Conservation (phyloP, 1,140 invertebrate genomes). For the Maconellicoccus hirsutus region DNA sequence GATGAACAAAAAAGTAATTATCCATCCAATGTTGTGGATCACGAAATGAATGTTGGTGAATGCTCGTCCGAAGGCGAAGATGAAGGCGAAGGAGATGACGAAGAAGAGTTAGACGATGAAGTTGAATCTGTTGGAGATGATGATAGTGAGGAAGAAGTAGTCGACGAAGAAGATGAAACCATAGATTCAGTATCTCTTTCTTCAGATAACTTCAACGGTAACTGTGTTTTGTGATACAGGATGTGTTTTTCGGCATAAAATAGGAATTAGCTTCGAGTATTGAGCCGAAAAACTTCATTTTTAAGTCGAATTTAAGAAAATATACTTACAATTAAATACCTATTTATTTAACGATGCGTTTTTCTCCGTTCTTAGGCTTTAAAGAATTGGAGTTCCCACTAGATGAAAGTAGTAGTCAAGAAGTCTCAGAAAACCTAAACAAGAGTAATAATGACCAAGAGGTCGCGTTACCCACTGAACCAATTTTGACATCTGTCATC, state of each 20-base stretch:
- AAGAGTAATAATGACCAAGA: constrained; percentile 22
- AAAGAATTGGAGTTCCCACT: constrained; percentile 31
- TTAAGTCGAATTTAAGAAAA: too few species aligned
- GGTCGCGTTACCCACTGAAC: not conserved
- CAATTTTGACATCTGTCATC: not conserved
- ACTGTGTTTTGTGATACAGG: too few species aligned
- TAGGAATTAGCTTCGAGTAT: too few species aligned
- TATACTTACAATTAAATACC: too few species aligned
- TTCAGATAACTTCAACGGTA: constrained; percentile 25
- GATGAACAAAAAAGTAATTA: not conserved
- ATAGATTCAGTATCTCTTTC: constrained; percentile 28
- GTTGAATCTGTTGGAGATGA: constrained; percentile 23
- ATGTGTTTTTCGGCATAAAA: too few species aligned
- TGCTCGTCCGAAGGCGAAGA: constrained; percentile 34
- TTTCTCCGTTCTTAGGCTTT: constrained; percentile 26
- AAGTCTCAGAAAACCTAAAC: constrained; percentile 29
- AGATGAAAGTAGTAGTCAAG: constrained; percentile 14
- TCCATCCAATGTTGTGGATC: constrained; percentile 32
- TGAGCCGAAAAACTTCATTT: too few species aligned
- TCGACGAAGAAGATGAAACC: constrained; percentile 9
- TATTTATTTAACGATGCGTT: too few species aligned
- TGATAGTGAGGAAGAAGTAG: not conserved
- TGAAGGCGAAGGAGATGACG: constrained; percentile 32
- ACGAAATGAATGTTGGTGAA: constrained; percentile 37
- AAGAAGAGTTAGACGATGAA: constrained; percentile 27